Conservation (phyloP, 1,140 invertebrate genomes). For the Tetranychus urticae region DNA sequence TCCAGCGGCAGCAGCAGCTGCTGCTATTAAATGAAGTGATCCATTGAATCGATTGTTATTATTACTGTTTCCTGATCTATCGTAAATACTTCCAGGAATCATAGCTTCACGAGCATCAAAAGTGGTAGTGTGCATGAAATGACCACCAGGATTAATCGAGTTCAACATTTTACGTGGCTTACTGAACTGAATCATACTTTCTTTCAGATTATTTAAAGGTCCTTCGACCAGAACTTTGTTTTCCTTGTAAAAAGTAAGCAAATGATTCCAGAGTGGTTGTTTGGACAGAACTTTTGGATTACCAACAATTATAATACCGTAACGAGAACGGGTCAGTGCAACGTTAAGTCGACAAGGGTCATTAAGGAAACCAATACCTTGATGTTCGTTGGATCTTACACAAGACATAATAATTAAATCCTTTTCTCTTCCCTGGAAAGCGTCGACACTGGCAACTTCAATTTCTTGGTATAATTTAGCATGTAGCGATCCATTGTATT, state of each 20-base stretch:
- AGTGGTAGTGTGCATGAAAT: slow-evolving; percentile 89
- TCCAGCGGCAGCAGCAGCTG: background rate
- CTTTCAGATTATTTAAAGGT: slow-evolving; percentile 85
- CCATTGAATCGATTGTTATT: background rate
- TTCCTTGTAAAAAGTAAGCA: slow-evolving; percentile 93
- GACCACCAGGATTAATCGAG: slow-evolving; percentile 73
- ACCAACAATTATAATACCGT: slow-evolving; percentile 93
- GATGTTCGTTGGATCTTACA: slow-evolving; percentile 74
- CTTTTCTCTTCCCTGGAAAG: slow-evolving; percentile 84
- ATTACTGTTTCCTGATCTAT: slow-evolving; percentile 26
- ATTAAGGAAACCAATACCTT: slow-evolving; percentile 78
- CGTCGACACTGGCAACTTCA: slow-evolving; percentile 97
- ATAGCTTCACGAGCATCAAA: slow-evolving; percentile 59
- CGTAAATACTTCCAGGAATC: slow-evolving; percentile 51
- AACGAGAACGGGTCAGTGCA: slow-evolving; percentile 86
- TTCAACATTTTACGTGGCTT: slow-evolving; percentile 78
- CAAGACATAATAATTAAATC: slow-evolving; percentile 82
- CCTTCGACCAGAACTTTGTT: slow-evolving; percentile 93
- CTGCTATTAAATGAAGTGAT: background rate
- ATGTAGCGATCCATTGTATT: slow-evolving; percentile 88
- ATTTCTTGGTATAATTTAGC: slow-evolving; percentile 94
- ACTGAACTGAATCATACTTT: slow-evolving; percentile 85
- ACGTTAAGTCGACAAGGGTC: slow-evolving; percentile 94
- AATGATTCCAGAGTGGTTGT: slow-evolving; percentile 93
- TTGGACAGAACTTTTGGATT: slow-evolving; percentile 97